These are phyloP conservation scores for Pteruthius melanotis DNA, from an alignment of 2,113 vertebrate genomes.

Conservation along the genomic window DNA sequence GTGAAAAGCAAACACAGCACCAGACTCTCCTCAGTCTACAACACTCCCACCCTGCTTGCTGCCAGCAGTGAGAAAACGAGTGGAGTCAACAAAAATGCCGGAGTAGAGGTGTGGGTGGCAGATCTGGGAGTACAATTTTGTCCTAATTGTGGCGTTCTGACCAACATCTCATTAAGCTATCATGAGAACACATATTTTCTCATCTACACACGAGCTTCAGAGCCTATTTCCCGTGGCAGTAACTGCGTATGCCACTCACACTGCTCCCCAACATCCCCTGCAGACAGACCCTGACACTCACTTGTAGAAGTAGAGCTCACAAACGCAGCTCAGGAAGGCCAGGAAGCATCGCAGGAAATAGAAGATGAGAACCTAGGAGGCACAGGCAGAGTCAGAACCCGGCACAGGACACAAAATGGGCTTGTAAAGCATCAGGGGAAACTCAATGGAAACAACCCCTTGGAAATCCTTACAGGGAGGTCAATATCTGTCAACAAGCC, in stretches of 20 bases:
- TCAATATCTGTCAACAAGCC: not conserved
- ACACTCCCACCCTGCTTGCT: not conserved
- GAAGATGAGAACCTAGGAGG: slow-evolving; percentile 92
- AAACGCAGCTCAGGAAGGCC: slow-evolving; percentile 93
- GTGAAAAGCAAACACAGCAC: not conserved
- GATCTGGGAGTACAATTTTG: not conserved
- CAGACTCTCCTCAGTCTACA: not conserved
- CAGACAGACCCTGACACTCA: slow-evolving; percentile 73
- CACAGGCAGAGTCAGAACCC: not conserved
- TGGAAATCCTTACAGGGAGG: not conserved
- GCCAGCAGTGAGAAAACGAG: not conserved
- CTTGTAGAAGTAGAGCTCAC: slow-evolving; percentile 99
- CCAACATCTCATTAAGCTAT: not conserved
- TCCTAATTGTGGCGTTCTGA: not conserved
- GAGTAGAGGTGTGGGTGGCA: not conserved
- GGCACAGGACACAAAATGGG: not conserved
- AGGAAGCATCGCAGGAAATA: slow-evolving; percentile 96
- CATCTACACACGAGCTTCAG: not conserved
- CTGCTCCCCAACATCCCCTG: not conserved
- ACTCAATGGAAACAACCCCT: not conserved
- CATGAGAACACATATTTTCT: not conserved
- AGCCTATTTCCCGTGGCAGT: not conserved
- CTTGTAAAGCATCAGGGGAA: not conserved
- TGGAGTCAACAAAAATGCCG: not conserved
- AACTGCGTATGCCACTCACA: not conserved